phyloP scores from a whole-genome alignment of 2,797 vertebrate genomes.

The Psittacula derbiana region DNA sequence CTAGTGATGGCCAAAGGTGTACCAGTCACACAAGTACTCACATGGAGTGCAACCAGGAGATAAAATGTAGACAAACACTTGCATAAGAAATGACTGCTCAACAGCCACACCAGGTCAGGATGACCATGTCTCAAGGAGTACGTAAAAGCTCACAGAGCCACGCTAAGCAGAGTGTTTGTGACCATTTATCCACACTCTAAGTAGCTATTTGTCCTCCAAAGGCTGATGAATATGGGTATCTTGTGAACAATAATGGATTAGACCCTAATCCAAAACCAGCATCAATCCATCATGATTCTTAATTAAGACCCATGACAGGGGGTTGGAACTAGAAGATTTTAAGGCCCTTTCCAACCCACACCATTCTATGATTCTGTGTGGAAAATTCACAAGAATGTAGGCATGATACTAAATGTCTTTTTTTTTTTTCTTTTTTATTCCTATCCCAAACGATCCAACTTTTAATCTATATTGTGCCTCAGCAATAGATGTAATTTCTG shows the following conservation, averaged over 20 bases:
- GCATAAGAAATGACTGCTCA: neutral
- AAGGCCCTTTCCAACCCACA: neutral
- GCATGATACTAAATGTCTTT: neutral
- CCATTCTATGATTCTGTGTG: neutral
- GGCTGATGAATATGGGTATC: neutral
- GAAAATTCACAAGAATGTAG: neutral
- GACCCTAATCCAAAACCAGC: neutral
- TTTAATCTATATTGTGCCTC: neutral
- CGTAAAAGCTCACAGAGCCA: rapidly evolving
- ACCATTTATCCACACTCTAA: neutral
- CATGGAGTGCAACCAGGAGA: neutral
- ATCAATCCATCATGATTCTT: neutral
- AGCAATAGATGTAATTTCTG: neutral
- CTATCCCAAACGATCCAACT: neutral
- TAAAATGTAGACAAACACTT: neutral
- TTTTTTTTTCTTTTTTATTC: neutral
- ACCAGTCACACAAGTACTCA: neutral
- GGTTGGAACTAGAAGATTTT: neutral
- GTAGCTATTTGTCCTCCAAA: neutral
- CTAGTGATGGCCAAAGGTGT: neutral
- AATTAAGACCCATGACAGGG: neutral
- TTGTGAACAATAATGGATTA: neutral
- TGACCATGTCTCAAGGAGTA: neutral
- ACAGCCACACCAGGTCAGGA: neutral
- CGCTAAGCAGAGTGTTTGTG: neutral